A percentile compares a stretch with the other conserved stretches of the same genome.
phyloP scores from a whole-genome alignment of 2,797 vertebrate species.

The Sarcophilus harrisii region DNA sequence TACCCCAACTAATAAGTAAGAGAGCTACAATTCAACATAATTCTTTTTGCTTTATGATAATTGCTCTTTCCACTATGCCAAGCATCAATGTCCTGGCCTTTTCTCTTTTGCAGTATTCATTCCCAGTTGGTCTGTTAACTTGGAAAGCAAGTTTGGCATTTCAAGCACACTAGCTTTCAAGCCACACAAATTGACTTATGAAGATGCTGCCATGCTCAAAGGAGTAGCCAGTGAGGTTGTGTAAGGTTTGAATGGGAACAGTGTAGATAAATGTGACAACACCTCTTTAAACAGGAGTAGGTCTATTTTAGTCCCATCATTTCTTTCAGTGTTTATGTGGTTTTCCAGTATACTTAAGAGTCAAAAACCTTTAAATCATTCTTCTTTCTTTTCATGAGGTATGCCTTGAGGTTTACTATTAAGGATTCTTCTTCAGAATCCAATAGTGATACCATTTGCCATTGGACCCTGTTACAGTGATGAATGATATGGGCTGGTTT shows the following conservation, averaged over 20 bases:
- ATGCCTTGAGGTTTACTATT: conserved; percentile 14
- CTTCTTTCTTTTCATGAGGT: conserved; percentile 6
- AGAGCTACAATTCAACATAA: background rate
- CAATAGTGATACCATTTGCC: conserved; percentile 45
- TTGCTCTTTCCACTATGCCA: background rate
- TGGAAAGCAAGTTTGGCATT: conserved; percentile 37
- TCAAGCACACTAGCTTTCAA: background rate
- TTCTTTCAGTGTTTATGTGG: background rate
- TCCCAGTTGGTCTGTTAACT: background rate
- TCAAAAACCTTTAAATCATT: background rate
- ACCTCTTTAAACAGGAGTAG: background rate
- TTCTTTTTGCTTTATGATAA: background rate
- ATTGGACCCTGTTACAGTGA: conserved; percentile 59
- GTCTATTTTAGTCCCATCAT: background rate
- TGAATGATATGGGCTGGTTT: conserved; percentile 80
- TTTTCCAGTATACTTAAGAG: background rate
- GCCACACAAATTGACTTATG: background rate
- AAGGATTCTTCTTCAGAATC: conserved; percentile 54
- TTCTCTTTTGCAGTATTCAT: background rate
- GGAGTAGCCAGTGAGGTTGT: conserved; percentile 1
- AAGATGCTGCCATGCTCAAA: background rate
- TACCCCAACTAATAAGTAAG: background rate
- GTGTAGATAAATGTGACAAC: background rate
- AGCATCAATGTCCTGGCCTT: background rate
- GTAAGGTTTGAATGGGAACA: background rate